phyloP scores from a whole-genome alignment of 2,113 vertebrate species.

The Heterotilapia buettikoferi region DNA sequence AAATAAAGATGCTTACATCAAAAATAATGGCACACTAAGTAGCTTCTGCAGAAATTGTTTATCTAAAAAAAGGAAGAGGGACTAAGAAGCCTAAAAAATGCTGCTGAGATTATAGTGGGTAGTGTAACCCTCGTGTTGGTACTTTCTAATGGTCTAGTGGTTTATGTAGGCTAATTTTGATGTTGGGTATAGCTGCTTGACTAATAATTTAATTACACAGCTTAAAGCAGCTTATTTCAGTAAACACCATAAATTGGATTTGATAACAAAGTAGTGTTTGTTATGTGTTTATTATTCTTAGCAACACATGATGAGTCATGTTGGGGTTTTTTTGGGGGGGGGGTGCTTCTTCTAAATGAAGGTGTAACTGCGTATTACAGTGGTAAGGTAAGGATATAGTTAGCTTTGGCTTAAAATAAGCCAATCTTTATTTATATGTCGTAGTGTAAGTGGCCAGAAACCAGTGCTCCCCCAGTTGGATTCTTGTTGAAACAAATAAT shows the following conservation, averaged over 20 bases:
- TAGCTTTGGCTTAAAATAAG: not conserved
- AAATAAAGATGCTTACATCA: not conserved
- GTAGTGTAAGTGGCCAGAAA: not conserved
- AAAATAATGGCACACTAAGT: not conserved
- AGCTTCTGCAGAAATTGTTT: not conserved
- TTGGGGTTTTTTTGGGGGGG: rapidly evolving
- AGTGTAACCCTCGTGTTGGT: not conserved
- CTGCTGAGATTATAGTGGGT: not conserved
- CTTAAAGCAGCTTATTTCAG: not conserved
- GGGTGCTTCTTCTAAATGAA: not conserved
- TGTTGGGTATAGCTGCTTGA: not conserved
- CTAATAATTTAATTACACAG: rapidly evolving
- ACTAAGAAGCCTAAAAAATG: not conserved
- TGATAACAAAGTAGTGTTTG: not conserved
- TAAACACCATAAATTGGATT: not conserved
- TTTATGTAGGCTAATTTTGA: not conserved
- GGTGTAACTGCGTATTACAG: not conserved
- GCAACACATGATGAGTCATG: not conserved
- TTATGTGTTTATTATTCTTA: not conserved
- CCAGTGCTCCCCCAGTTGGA: not conserved
- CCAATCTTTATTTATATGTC: not conserved
- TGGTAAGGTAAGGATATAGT: not conserved
- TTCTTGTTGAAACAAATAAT: not conserved
- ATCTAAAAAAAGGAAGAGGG: not conserved
- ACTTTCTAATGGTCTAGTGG: not conserved